Evolutionary conservation across 2,888 invertebrate genomes (phyloP), one percentile per base, ranked within the genome.

Genomic region (Hydraecia micacea): DNA sequence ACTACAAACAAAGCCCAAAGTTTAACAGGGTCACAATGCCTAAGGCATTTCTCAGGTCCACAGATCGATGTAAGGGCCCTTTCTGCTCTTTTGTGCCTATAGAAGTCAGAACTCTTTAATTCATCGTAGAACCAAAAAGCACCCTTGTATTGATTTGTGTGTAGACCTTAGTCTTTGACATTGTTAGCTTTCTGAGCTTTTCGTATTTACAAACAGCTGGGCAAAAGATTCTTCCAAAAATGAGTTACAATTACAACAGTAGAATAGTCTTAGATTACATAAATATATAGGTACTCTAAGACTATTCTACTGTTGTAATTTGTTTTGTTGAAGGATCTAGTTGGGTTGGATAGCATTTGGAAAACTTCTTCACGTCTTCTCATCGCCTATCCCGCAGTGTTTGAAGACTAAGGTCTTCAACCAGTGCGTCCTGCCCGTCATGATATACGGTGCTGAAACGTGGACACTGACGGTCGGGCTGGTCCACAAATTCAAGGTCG

Each of bases 101-200:
- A 52, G 7, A 32, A 73, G 32, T 60, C 2, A 52, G 46, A 52
- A 60, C 13, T 25, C 8, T 76, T 21, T 76, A 11, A 25, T 75
- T 62, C 9, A 6, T 39, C 32, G 21, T 32, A 25, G 52, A 76
- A 9, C 25, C 21, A 78, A 13, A 28, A 28, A 46, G n/a, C 55
- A 46, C 21, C n/a, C 65, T 28, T 36, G 21, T 11, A 8, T 39
- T 58, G 9, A 77, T 66, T 58, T 28, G 6, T 60, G 25, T 46
- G 11, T 36, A 13, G 25, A 39, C 15, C 58, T 67, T 28, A 25
- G 67, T 15, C 39, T 79, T 77, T 52, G 79, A 69, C 60, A 62
- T 32, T 60, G 32, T 46, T 1, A 39, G 42, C 21, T 21, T 65
- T 77, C 21, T 15, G 28, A 63, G 7, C 7, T 55, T 65, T n/a